A percentile compares a stretch with the other conserved stretches of the same genome.
Conservation (phyloP, 2,797 vertebrate genomes). For the Pangasius mekongensis region DNA sequence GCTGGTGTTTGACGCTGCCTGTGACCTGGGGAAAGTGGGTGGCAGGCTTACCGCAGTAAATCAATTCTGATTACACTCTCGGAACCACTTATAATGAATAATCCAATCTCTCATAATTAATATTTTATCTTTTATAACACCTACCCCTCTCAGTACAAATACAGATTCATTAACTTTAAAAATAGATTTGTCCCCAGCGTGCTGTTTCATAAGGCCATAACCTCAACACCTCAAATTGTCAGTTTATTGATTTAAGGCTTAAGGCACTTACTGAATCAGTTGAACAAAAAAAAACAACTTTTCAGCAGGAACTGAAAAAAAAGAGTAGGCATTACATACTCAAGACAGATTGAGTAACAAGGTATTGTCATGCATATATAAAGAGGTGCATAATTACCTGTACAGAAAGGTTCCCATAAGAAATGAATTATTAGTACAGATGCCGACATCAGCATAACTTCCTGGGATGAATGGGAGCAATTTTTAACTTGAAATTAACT, state of each 20-base stretch:
- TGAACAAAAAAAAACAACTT: background rate
- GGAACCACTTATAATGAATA: slow-evolving; percentile 44
- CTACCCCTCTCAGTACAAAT: slow-evolving; percentile 34
- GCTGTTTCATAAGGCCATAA: slow-evolving; percentile 28
- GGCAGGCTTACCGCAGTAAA: slow-evolving; percentile 43
- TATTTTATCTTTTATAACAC: slow-evolving; percentile 48
- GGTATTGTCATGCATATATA: slow-evolving; percentile 6
- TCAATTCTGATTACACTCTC: slow-evolving; percentile 52
- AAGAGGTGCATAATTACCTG: background rate
- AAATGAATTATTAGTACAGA: background rate
- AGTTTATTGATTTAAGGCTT: slow-evolving; percentile 48
- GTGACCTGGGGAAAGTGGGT: slow-evolving; percentile 32
- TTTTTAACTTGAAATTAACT: background rate
- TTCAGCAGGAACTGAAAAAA: background rate
- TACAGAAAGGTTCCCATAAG: background rate
- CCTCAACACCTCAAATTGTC: slow-evolving; percentile 38
- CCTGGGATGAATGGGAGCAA: background rate
- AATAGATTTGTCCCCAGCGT: slow-evolving; percentile 36
- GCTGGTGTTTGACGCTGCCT: slow-evolving; percentile 11
- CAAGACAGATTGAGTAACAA: slow-evolving; percentile 3
- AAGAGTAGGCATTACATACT: background rate
- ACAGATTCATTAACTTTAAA: slow-evolving; percentile 52
- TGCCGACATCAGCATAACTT: background rate
- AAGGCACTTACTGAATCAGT: slow-evolving; percentile 16
- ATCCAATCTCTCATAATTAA: slow-evolving; percentile 51